Percentiles rank a stretch among this genome's conserved stretches.
These are phyloP conservation scores for Halcyon badia DNA, from an alignment of 2,797 vertebrate species.

Conservation along the genomic window DNA sequence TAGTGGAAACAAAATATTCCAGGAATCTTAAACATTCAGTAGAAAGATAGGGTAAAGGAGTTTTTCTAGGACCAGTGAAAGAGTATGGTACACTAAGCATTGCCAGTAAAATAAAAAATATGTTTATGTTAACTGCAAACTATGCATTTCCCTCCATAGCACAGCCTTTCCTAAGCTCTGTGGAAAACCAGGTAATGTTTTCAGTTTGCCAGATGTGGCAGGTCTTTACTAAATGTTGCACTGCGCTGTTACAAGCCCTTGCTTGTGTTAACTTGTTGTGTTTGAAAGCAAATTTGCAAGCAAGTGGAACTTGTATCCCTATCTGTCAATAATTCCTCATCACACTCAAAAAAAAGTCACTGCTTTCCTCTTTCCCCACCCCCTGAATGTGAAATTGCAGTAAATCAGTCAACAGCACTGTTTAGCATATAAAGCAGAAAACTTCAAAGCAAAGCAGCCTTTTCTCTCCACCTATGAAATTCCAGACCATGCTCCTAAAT, in stretches of 20 bases:
- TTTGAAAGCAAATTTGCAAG: constrained; percentile 51
- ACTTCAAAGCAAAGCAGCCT: constrained; percentile 63
- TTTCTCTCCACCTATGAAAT: constrained; percentile 64
- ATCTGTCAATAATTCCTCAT: constrained; percentile 55
- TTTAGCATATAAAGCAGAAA: constrained; percentile 58
- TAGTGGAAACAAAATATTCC: constrained; percentile 64
- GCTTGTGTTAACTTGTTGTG: constrained; percentile 27
- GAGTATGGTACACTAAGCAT: not conserved
- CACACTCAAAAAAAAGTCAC: constrained; percentile 35
- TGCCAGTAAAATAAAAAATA: not conserved
- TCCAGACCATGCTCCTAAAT: constrained; percentile 49
- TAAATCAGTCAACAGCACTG: constrained; percentile 61
- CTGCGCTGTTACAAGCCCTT: constrained; percentile 10
- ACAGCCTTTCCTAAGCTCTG: not conserved
- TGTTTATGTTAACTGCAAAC: not conserved
- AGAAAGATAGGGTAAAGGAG: constrained; percentile 9
- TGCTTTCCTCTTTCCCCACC: constrained; percentile 1
- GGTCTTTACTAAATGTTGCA: constrained; percentile 22
- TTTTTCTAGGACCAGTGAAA: not conserved
- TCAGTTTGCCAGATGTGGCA: constrained; percentile 35
- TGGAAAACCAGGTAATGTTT: constrained; percentile 19
- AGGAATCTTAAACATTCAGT: constrained; percentile 62
- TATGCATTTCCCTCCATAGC: not conserved
- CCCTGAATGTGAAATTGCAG: constrained; percentile 31
- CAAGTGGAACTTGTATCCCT: constrained; percentile 22